Percentiles rank a stretch among this genome's conserved stretches.
Conservation (phyloP, 2,888 invertebrate species). For the Dynastes maya region DNA sequence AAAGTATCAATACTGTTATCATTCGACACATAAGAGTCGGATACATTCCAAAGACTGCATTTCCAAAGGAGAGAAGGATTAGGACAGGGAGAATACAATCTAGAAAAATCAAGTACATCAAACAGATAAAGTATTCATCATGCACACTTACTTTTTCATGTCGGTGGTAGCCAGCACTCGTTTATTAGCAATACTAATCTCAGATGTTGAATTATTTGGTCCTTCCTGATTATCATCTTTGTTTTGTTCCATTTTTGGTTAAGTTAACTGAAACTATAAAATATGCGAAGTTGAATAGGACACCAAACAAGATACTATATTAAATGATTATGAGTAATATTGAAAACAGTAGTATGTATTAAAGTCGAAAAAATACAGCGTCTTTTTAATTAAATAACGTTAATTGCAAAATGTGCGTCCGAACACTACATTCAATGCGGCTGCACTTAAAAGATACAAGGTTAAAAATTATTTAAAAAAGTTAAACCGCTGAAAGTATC, state of each 20-base stretch:
- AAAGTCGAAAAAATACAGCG: neutral
- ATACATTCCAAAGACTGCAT: constrained; percentile 50
- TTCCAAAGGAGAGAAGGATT: constrained; percentile 53
- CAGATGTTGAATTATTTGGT: constrained; percentile 32
- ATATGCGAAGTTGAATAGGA: neutral
- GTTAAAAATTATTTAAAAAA: constrained; percentile 52
- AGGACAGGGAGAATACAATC: constrained; percentile 49
- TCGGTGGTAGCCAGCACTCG: constrained; percentile 41
- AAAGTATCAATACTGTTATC: constrained; percentile 43
- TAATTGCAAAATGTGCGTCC: neutral
- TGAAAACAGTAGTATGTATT: constrained; percentile 11
- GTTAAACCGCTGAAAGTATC: constrained; percentile 30
- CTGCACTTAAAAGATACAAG: constrained; percentile 40
- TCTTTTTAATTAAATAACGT: neutral
- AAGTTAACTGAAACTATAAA: constrained; percentile 50
- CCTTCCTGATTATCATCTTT: constrained; percentile 36
- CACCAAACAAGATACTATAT: too few relatives aligned
- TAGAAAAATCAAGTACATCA: constrained; percentile 46
- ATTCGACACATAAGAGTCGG: constrained; percentile 47
- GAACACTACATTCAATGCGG: constrained; percentile 19
- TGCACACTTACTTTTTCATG: constrained; percentile 45
- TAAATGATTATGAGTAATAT: neutral
- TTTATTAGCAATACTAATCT: constrained; percentile 39
- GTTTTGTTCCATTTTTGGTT: constrained; percentile 51
- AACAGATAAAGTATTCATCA: neutral